A percentile compares a stretch with the other conserved stretches of the same genome.
These are phyloP conservation scores for Novumbra hubbsi DNA, from an alignment of 2,797 vertebrate species.

Conservation along the genomic window DNA sequence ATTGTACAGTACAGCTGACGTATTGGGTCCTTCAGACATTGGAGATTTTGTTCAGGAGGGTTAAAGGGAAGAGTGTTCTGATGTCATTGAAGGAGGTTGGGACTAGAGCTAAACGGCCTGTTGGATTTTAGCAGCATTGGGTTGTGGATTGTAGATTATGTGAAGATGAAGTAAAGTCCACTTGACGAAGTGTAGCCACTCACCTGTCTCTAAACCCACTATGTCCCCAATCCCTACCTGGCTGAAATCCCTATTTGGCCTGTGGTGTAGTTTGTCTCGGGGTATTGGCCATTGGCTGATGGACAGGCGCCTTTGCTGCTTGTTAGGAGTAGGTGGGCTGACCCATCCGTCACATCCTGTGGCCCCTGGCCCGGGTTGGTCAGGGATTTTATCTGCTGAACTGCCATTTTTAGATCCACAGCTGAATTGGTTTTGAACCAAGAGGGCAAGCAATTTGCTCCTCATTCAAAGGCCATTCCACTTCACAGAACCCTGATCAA, in stretches of 20 bases:
- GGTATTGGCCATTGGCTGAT: not conserved
- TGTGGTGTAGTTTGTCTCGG: not conserved
- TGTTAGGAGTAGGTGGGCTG: not conserved
- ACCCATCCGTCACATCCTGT: slow-evolving; percentile 29
- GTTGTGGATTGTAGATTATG: not conserved
- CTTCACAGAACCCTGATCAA: slow-evolving; percentile 26
- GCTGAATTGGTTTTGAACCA: slow-evolving; percentile 69
- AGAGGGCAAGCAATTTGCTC: slow-evolving; percentile 75
- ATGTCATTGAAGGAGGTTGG: not conserved
- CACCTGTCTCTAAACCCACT: not conserved
- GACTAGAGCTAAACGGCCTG: not conserved
- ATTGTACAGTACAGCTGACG: not conserved
- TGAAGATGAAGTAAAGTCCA: not conserved
- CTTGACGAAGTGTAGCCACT: not conserved
- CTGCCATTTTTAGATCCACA: slow-evolving; percentile 46
- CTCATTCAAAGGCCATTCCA: slow-evolving; percentile 62
- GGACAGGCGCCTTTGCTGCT: not conserved
- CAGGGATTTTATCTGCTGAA: slow-evolving; percentile 56
- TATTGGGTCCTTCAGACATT: not conserved
- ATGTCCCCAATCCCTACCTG: not conserved
- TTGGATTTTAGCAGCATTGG: not conserved
- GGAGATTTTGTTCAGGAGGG: not conserved
- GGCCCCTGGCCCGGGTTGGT: slow-evolving; percentile 21
- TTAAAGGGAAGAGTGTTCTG: not conserved
- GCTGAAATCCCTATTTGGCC: not conserved